Evolutionary conservation across 1,140 invertebrate species (phyloP), one percentile per base, ranked within the genome.

Genomic region (Ceratina calcarata): DNA sequence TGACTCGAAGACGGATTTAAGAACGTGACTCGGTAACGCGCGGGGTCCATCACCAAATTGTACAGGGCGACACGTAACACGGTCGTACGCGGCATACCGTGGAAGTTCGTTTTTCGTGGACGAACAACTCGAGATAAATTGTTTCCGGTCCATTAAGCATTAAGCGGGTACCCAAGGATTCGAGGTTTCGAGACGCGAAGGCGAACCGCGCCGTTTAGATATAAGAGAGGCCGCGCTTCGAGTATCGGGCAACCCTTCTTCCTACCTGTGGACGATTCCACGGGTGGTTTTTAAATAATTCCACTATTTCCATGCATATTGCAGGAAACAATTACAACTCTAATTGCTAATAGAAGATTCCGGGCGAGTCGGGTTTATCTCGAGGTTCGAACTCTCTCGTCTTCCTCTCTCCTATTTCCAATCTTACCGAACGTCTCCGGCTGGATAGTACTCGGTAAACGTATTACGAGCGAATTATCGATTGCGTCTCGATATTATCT

Each of bases 281-380:
- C 64, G 90, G 91, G 90, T 91, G 91, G 91, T 91, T 92, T 93
- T 93, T 93, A 92, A 93, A 93, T 93, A 93, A 93, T 93, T 92
- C 86, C 82, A 91, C 91, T 90, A 93, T 93, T 93, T 92, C 91
- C 89, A 93, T 93, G 91, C 91, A 92, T 93, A 93, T 92, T 93
- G 91, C 91, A 92, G 91, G 91, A 93, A 93, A 93, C 91, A 93
- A 93, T 93, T 92, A 93, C 92, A 93, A 92, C 88, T 93, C 91
- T 93, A 93, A 93, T 93, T 93, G 92, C 91, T 93, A 93, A 93
- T 93, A 93, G 91, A 93, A 93, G 91, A 93, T 91, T 92, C 91
- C 90, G 92, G 91, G 90, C 91, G 91, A 92, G 90, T n/a, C 87
- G 90, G 90, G 89, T 92, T 93, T 93, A 93, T 93, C 91, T 91